phyloP scores from a whole-genome alignment of 2,113 vertebrate species.

The Pipra filicauda region DNA sequence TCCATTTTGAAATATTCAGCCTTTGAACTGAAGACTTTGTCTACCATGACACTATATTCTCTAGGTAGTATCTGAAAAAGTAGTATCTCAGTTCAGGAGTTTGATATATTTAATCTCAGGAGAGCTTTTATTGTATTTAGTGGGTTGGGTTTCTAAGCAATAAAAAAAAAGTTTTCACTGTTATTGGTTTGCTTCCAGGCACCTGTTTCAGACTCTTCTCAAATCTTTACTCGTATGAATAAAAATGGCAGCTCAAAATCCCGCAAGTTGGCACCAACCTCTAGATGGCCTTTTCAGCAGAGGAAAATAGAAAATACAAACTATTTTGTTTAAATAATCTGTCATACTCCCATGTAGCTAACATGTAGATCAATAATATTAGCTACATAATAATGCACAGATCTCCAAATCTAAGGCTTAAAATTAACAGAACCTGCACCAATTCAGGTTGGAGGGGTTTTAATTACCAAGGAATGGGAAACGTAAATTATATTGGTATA shows the following conservation, averaged over 20 bases:
- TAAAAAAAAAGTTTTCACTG: neutral
- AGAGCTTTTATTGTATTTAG: neutral
- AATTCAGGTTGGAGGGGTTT: neutral
- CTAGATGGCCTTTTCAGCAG: neutral
- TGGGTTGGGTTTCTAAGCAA: neutral
- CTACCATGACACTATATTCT: neutral
- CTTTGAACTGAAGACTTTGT: neutral
- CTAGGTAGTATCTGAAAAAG: neutral
- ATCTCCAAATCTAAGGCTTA: neutral
- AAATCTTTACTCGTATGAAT: neutral
- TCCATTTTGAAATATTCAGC: neutral
- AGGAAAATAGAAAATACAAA: neutral
- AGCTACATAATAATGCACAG: neutral
- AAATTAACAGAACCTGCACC: neutral
- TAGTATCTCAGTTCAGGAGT: neutral
- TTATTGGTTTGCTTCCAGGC: neutral
- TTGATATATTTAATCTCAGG: neutral
- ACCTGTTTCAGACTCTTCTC: neutral
- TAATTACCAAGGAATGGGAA: neutral
- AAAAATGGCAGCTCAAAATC: neutral
- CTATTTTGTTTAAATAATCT: neutral
- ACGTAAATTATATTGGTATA: neutral
- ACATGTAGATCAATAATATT: neutral
- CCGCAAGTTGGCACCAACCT: neutral
- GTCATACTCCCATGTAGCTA: neutral